Percentiles rank a stretch among this genome's conserved stretches.
Evolutionary conservation across 2,797 vertebrate species (phyloP).

Genomic region (Chaetophractus vellerosus): DNA sequence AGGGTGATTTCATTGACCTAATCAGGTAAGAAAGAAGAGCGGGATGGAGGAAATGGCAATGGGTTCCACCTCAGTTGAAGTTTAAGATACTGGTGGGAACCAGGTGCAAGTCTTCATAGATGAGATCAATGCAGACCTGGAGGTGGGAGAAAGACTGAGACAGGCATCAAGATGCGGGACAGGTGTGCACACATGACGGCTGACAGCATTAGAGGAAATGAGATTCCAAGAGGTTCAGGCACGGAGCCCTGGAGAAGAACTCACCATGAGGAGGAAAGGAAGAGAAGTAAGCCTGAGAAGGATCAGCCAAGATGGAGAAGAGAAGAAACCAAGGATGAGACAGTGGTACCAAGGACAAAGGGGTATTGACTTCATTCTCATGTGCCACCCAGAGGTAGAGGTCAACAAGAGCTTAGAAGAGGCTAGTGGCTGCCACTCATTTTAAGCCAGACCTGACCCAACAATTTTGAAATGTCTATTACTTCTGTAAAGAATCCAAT

Average conservation of each 20-base stretch:
- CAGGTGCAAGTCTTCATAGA: background rate
- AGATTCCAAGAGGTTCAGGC: no score
- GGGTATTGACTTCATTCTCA: fast-evolving
- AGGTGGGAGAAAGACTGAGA: background rate
- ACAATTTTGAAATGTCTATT: background rate
- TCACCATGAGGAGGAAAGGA: no score
- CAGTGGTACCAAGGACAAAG: fast-evolving
- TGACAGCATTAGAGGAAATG: no score
- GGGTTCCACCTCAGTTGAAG: background rate
- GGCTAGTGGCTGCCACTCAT: no score
- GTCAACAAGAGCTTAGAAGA: no score
- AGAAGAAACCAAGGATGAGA: background rate
- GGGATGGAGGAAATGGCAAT: background rate
- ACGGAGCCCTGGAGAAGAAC: background rate
- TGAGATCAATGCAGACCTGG: no score
- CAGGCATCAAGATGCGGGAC: background rate
- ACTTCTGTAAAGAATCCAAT: background rate
- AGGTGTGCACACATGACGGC: no score
- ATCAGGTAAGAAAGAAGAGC: background rate
- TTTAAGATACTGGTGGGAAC: no score
- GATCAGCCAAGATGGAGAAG: background rate
- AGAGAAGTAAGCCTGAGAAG: background rate
- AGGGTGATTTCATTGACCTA: fast-evolving
- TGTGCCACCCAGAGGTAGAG: fast-evolving
- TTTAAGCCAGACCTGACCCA: no score